phyloP scores from a whole-genome alignment of 37 sponge, comb jelly and placozoan species.

The Trichoplax adhaerens region DNA sequence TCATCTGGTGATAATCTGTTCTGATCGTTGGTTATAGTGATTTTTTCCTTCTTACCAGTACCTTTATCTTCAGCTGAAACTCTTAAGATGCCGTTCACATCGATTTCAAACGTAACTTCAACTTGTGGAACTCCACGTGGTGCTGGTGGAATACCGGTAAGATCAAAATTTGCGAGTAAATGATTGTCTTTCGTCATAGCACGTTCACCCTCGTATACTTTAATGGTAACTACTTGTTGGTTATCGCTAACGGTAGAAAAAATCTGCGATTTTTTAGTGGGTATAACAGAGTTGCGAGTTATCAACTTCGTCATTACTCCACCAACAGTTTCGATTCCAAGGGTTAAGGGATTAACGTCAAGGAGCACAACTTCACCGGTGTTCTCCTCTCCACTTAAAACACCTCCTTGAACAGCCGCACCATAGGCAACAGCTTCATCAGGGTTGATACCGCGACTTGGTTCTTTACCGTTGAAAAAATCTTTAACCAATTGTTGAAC shows the following conservation, averaged over 20 bases:
- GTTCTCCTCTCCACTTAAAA: conserved; percentile 72
- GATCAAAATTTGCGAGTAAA: conserved; percentile 86
- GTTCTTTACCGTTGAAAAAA: conserved; percentile 75
- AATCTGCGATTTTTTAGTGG: conserved; percentile 98
- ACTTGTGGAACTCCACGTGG: conserved; percentile 96
- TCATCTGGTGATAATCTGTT: conserved; percentile 90
- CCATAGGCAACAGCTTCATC: conserved; percentile 99
- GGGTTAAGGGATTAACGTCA: conserved; percentile 93
- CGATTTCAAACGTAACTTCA: conserved; percentile 98
- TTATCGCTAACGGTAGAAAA: conserved; percentile 97
- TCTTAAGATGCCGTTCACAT: conserved; percentile 88
- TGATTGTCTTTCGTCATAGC: conserved; percentile 99
- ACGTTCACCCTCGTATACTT: conserved; percentile 93
- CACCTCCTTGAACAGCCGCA: conserved; percentile 96
- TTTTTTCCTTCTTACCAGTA: conserved; percentile 74
- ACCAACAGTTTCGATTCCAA: conserved; percentile 98
- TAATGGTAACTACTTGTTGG: conserved; percentile 96
- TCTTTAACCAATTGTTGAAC: conserved; percentile 96
- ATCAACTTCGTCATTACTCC: conserved; percentile 99
- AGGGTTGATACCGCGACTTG: conserved; percentile 88
- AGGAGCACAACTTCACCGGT: conserved; percentile 64
- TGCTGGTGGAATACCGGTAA: conserved; percentile 93
- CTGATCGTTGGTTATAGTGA: conserved; percentile 96
- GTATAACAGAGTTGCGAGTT: conserved; percentile 85
- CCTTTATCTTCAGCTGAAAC: conserved; percentile 98